phyloP scores from a whole-genome alignment of 2,113 vertebrate species.

The Callipepla squamata region DNA sequence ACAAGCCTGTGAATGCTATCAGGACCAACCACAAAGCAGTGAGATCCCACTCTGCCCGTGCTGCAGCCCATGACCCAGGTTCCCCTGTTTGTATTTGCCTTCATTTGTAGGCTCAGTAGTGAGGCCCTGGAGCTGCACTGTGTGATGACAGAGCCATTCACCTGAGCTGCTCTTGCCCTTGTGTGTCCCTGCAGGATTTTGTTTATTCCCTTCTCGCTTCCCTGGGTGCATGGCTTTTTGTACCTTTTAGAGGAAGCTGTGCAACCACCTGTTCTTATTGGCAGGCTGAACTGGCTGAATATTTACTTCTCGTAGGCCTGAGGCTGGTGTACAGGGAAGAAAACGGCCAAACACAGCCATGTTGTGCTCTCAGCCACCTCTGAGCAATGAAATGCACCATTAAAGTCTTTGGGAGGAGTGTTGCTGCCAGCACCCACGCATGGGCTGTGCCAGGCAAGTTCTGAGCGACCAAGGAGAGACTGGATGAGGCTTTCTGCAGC shows the following conservation, averaged over 20 bases:
- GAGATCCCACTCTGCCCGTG: rapidly evolving
- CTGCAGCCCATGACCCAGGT: not conserved
- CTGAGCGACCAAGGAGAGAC: not conserved
- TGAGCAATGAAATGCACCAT: not conserved
- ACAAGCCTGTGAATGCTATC: not conserved
- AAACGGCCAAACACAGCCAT: not conserved
- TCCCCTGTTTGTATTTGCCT: not conserved
- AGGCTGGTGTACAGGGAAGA: not conserved
- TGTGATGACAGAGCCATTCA: not conserved
- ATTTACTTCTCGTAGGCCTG: not conserved
- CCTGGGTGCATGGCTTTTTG: not conserved
- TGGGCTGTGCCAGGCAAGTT: not conserved
- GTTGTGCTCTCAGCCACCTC: slow-evolving; percentile 8
- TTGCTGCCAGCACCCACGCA: not conserved
- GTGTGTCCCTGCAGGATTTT: not conserved
- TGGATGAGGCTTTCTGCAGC: rapidly evolving
- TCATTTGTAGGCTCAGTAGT: not conserved
- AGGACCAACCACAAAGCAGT: not conserved
- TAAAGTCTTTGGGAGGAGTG: not conserved
- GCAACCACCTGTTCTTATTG: slow-evolving; percentile 44
- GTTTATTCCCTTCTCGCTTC: not conserved
- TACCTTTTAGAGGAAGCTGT: slow-evolving; percentile 46
- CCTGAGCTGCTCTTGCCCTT: slow-evolving; percentile 6
- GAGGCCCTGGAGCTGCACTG: not conserved
- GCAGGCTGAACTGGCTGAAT: not conserved